Evolutionary conservation across 2,797 vertebrate genomes (phyloP).

Genomic region (Urophycis tenuis): DNA sequence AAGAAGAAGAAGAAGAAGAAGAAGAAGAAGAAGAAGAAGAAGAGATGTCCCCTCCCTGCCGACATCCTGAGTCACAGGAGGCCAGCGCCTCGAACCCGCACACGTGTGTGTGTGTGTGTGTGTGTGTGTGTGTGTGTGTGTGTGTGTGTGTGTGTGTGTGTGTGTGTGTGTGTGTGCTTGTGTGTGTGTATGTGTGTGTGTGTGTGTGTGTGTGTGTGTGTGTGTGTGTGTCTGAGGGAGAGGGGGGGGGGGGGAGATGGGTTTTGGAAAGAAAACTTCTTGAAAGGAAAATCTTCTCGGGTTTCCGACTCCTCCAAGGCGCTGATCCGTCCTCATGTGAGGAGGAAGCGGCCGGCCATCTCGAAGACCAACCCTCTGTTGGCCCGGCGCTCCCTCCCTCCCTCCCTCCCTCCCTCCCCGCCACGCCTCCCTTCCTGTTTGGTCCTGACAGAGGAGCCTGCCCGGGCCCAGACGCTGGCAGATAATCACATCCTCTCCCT

Average conservation of each 20-base stretch:
- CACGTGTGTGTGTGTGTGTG: neutral
- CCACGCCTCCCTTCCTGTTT: conserved; percentile 36
- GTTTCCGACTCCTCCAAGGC: neutral
- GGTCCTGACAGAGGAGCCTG: conserved; percentile 43
- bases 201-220: neutral
- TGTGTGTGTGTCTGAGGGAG: no score
- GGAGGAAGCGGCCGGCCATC: conserved; percentile 23
- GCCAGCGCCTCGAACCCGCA: conserved; percentile 27
- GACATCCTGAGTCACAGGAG: conserved; percentile 27
- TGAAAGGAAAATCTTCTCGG: neutral
- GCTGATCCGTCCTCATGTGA: conserved; percentile 33
- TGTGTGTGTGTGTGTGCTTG: neutral
- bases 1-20: no score
- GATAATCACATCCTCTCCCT: conserved; percentile 70
- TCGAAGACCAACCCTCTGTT: conserved; percentile 34
- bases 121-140: no score
- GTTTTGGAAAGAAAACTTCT: neutral
- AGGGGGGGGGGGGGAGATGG: neutral
- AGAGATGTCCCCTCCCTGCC: conserved; percentile 31
- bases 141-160: neutral
- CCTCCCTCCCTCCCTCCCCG: neutral
- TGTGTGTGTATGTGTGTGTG: no score
- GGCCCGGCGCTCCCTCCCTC: neutral
- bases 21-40: no score
- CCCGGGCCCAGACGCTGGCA: conserved; percentile 55